A percentile compares a stretch with the other conserved stretches of the same genome.
Evolutionary conservation across 1,140 invertebrate genomes (phyloP).

Genomic region (Hylaeus anthracinus): DNA sequence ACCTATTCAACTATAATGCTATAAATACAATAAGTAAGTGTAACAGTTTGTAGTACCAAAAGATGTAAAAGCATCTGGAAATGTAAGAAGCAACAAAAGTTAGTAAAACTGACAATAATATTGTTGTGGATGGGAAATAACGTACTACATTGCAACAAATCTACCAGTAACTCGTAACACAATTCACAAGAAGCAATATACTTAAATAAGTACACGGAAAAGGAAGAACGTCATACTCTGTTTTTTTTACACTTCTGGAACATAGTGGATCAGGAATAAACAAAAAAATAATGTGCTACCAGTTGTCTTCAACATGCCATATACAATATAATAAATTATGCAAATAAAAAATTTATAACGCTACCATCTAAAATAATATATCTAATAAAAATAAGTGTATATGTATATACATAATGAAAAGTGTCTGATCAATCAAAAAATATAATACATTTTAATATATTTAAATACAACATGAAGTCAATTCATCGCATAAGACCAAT

Average conservation of each 20-base stretch:
- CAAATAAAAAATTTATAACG: constrained; percentile 33
- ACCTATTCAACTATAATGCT: constrained; percentile 7
- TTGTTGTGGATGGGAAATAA: constrained; percentile 16
- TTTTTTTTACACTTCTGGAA: constrained; percentile 30
- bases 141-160: constrained; percentile 53
- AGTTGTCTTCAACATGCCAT: constrained; percentile 75
- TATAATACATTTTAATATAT: constrained; percentile 55
- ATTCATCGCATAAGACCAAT: constrained; percentile 25
- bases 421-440: constrained; percentile 68
- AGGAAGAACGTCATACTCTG: constrained; percentile 15
- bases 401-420: constrained; percentile 44
- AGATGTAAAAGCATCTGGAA: constrained; percentile 40
- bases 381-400: constrained; percentile 64
- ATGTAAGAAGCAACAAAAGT: constrained; percentile 53
- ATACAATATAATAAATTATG: constrained; percentile 52
- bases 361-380: constrained; percentile 39
- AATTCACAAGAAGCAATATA: constrained; percentile 64
- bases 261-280: constrained; percentile 44
- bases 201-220: constrained; percentile 39
- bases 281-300: constrained; percentile 65
- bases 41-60: constrained; percentile 19
- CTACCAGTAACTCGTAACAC: constrained; percentile 62
- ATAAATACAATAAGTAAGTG: constrained; percentile 17
- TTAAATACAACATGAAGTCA: constrained; percentile 45
- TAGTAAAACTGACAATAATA: constrained; percentile 29